A percentile compares a stretch with the other conserved stretches of the same genome.
Evolutionary conservation across 2,888 invertebrate genomes (phyloP).

Genomic region (Diplolepis rosae): DNA sequence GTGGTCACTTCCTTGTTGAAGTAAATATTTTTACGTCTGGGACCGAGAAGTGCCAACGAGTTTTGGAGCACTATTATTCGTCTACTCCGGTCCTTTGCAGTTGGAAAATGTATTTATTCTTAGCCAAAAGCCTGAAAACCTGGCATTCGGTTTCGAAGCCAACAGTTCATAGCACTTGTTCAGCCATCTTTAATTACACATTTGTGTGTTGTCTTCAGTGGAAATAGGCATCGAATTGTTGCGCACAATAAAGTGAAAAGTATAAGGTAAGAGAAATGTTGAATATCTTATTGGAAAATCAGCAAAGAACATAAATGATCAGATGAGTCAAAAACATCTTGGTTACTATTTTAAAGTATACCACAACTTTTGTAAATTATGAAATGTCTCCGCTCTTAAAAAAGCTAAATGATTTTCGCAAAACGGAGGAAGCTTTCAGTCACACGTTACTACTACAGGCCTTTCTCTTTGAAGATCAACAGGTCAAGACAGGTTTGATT

Average conservation of each 20-base stretch:
- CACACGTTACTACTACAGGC: background rate
- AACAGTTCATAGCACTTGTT: slow-evolving; percentile 35
- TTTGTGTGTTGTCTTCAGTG: slow-evolving; percentile 34
- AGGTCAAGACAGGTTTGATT: background rate
- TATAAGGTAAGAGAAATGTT: too few relatives aligned
- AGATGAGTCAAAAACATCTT: background rate
- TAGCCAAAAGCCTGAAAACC: slow-evolving; percentile 49
- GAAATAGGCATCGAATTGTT: slow-evolving; percentile 40
- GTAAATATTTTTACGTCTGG: slow-evolving; percentile 43
- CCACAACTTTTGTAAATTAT: background rate
- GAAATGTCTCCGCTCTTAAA: background rate
- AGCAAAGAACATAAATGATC: background rate
- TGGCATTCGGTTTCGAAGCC: slow-evolving; percentile 41
- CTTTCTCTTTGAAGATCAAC: background rate
- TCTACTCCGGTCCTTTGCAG: slow-evolving; percentile 16
- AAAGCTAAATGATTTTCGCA: background rate
- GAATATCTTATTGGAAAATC: background rate
- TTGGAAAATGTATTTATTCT: slow-evolving; percentile 44
- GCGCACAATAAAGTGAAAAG: too few relatives aligned
- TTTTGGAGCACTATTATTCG: slow-evolving; percentile 12
- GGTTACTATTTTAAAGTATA: background rate
- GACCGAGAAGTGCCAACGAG: slow-evolving; percentile 41
- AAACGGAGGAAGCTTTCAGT: background rate
- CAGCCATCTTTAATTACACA: slow-evolving; percentile 29
- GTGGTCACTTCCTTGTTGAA: slow-evolving; percentile 26